Percentiles rank a stretch among this genome's conserved stretches.
phyloP scores from a whole-genome alignment of 2,797 vertebrate species.

The Thunnus albacares region DNA sequence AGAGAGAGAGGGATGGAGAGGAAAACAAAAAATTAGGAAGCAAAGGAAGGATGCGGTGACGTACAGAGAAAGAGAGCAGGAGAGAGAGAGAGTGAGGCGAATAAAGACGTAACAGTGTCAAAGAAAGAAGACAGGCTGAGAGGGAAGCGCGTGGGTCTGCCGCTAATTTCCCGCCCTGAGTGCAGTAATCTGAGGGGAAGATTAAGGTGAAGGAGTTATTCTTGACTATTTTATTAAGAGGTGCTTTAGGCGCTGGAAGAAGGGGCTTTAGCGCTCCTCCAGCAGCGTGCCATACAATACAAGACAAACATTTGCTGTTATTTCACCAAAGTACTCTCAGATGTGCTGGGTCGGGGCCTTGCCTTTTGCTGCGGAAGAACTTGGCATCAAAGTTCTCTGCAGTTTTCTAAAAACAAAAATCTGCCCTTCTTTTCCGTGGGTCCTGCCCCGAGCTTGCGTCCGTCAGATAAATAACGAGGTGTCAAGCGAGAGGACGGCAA shows the following conservation, averaged over 20 bases:
- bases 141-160: conserved; percentile 76
- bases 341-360: conserved; percentile 80
- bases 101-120: conserved; percentile 62
- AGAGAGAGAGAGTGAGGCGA: conserved; percentile 24
- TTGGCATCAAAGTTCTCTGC: conserved; percentile 82
- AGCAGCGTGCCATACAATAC: conserved; percentile 91
- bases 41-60: conserved; percentile 28
- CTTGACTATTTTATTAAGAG: conserved; percentile 91
- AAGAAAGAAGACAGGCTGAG: conserved; percentile 42
- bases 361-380: conserved; percentile 77
- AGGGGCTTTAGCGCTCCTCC: conserved; percentile 88
- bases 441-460: conserved; percentile 67
- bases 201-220: conserved; percentile 90
- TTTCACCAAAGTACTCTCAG: conserved; percentile 91
- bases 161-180: conserved; percentile 88
- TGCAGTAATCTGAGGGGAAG: conserved; percentile 88
- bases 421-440: conserved; percentile 73
- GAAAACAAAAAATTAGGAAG: conserved; percentile 39
- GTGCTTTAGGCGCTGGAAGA: conserved; percentile 87
- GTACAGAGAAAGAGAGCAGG: conserved; percentile 26
- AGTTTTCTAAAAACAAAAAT: conserved; percentile 80
- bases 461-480: conserved; percentile 79
- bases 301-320: conserved; percentile 92
- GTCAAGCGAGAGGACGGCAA: conserved; percentile 76
- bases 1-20: conserved; percentile 40